phyloP scores from a whole-genome alignment of 2,888 invertebrate genomes.

The Troglohyphantes excavatus region DNA sequence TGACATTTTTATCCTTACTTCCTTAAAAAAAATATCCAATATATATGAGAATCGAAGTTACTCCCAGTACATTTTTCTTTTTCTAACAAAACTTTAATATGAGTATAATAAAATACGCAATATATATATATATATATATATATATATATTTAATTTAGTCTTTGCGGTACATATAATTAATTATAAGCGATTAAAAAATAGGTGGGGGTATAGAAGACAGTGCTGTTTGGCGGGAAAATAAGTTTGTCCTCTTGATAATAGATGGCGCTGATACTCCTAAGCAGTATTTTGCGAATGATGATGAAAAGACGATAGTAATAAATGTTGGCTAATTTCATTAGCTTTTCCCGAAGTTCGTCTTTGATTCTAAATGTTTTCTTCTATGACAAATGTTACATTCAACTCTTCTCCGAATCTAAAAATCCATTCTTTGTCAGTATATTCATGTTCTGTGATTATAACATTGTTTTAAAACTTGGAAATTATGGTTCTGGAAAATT shows the following conservation, averaged over 20 bases:
- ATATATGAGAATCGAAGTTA: no score
- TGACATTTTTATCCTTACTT: background rate
- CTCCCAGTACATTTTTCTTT: no score
- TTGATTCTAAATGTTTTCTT: constrained; percentile 49
- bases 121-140: no score
- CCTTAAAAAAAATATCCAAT: background rate
- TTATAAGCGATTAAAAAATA: no score
- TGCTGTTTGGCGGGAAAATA: background rate
- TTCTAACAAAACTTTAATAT: no score
- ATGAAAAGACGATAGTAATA: constrained; percentile 3
- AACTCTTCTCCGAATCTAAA: constrained; percentile 29
- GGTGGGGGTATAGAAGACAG: no score
- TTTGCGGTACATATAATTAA: no score
- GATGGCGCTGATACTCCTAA: constrained; percentile 57
- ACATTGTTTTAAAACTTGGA: constrained; percentile 14
- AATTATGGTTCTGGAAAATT: constrained; percentile 46
- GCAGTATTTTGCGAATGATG: background rate
- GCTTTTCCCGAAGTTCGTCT: constrained; percentile 40
- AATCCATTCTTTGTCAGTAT: background rate
- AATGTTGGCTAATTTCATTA: constrained; percentile 62
- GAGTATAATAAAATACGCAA: no score
- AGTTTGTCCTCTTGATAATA: constrained; percentile 17
- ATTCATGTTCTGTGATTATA: constrained; percentile 2
- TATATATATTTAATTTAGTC: no score
- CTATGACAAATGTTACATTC: constrained; percentile 16